These are phyloP conservation scores for Polypterus senegalus DNA, from an alignment of 2,113 vertebrate genomes.

Conservation along the genomic window DNA sequence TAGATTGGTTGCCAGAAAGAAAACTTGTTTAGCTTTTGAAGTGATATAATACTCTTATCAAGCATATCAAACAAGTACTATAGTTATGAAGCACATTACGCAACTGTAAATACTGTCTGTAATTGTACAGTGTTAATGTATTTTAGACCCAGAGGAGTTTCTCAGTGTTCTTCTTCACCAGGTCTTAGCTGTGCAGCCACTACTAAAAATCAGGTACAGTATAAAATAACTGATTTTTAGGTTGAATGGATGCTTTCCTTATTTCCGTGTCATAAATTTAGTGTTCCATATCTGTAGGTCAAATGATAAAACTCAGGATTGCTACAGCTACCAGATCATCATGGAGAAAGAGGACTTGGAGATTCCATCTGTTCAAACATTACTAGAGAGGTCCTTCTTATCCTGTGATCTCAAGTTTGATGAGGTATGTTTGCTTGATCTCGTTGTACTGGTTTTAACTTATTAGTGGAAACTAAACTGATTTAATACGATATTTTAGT, in stretches of 20 bases:
- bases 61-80: too few relatives aligned
- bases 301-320: conserved; percentile 38
- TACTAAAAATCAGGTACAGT: conserved; percentile 58
- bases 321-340: conserved; percentile 60
- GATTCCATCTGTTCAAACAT: conserved; percentile 53
- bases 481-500: too few relatives aligned
- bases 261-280: background rate
- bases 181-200: conserved; percentile 45
- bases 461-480: too few relatives aligned
- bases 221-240: background rate
- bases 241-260: background rate
- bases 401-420: conserved; percentile 55
- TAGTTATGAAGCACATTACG: too few relatives aligned
- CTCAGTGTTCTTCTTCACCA: conserved; percentile 51
- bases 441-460: too few relatives aligned
- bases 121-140: background rate
- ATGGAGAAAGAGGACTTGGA: conserved; percentile 46
- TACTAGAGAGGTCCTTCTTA: conserved; percentile 54
- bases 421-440: conserved; percentile 31
- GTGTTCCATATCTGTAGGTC: conserved; percentile 33
- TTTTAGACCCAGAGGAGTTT: conserved; percentile 59
- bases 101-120: too few relatives aligned
- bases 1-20: too few relatives aligned
- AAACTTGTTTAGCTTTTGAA: too few relatives aligned
- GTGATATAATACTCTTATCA: too few relatives aligned